A percentile compares a stretch with the other conserved stretches of the same genome.
Evolutionary conservation across 2,113 vertebrate genomes (phyloP).

Genomic region (Chlorodrepanis virens): DNA sequence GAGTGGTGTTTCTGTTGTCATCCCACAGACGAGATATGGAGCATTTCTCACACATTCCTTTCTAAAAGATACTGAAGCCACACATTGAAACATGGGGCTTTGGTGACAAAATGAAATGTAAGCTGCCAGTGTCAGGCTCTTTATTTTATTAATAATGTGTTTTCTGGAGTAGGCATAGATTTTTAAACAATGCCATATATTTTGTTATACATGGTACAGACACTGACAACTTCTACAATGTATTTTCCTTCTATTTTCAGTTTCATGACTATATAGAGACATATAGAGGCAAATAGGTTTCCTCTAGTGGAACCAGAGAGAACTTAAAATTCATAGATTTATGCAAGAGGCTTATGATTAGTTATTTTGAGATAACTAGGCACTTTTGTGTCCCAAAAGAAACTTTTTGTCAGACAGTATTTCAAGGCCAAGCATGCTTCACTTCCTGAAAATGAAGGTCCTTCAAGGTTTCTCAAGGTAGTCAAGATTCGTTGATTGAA

Average conservation of each 20-base stretch:
- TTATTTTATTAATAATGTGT: not conserved
- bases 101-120: not conserved
- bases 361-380: not conserved
- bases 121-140: not conserved
- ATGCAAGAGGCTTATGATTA: not conserved
- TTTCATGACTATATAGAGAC: not conserved
- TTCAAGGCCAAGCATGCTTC: not conserved
- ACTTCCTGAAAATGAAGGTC: not conserved
- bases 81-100: not conserved
- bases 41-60: not conserved
- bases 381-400: not conserved
- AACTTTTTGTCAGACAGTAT: not conserved
- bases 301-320: not conserved
- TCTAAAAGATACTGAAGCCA: not conserved
- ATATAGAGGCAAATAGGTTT: not conserved
- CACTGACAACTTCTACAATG: not conserved
- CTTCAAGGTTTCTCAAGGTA: not conserved
- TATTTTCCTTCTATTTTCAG: not conserved
- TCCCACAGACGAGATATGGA: not conserved
- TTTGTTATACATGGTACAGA: not conserved
- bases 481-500: not conserved
- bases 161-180: not conserved
- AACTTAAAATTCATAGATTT: not conserved
- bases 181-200: not conserved
- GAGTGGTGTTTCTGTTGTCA: not conserved